A percentile compares a stretch with the other conserved stretches of the same genome.
These are phyloP conservation scores for Onychomys torridus DNA, from an alignment of 2,797 vertebrate genomes.

Conservation along the genomic window DNA sequence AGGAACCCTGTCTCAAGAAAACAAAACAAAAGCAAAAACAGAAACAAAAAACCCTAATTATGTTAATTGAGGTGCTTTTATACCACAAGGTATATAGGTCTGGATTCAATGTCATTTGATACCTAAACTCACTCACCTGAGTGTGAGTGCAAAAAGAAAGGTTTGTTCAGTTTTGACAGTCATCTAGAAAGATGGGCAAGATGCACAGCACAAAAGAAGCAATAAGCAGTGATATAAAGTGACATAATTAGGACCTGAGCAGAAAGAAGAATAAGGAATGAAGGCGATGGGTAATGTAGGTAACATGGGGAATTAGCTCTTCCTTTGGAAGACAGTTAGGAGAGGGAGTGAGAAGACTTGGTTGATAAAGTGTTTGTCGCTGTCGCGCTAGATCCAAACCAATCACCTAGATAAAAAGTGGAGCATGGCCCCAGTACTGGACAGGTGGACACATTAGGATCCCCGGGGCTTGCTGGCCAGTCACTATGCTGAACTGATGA, in stretches of 20 bases:
- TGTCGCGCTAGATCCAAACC: background rate
- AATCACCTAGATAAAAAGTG: background rate
- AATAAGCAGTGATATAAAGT: background rate
- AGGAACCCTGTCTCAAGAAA: background rate
- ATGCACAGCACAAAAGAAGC: background rate
- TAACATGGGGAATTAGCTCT: background rate
- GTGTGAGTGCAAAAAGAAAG: background rate
- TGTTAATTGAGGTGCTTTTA: background rate
- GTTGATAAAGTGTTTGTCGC: background rate
- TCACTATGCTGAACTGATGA: background rate
- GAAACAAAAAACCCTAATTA: background rate
- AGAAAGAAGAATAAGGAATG: background rate
- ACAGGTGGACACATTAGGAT: no score
- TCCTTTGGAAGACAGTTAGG: background rate
- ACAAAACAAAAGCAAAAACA: background rate
- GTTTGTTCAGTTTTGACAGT: slow-evolving; percentile 36
- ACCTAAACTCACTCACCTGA: background rate
- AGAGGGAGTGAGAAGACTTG: background rate
- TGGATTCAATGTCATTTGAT: background rate
- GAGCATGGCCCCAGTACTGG: background rate
- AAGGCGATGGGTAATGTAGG: background rate
- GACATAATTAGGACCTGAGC: background rate
- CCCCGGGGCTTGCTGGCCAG: background rate
- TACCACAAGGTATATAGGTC: background rate
- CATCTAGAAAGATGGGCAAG: background rate